These are phyloP conservation scores for Nerophis ophidion DNA, from an alignment of 2,113 vertebrate species.

Conservation along the genomic window DNA sequence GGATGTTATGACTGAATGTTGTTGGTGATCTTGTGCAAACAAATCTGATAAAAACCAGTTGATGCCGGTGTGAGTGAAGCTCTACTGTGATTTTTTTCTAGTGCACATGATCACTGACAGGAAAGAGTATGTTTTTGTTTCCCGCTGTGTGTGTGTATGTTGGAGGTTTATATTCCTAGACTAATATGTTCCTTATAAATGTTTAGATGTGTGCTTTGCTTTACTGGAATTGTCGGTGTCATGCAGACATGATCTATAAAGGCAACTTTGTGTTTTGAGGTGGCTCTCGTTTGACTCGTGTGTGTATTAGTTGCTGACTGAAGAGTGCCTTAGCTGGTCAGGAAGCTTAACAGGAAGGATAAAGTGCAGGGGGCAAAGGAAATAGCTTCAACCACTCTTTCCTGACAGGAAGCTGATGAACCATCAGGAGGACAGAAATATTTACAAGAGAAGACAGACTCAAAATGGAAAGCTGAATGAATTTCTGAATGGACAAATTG, in stretches of 20 bases:
- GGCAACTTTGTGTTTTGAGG: background rate
- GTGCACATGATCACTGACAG: constrained; percentile 2
- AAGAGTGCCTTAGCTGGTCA: constrained; percentile 10
- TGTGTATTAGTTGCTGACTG: background rate
- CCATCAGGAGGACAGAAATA: constrained; percentile 13
- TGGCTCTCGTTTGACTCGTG: background rate
- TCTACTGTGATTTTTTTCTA: constrained; percentile 13
- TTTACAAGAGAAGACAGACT: constrained; percentile 8
- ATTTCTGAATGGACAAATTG: background rate
- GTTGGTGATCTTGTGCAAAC: background rate
- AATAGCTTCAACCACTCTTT: constrained; percentile 54
- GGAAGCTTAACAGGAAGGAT: constrained; percentile 70
- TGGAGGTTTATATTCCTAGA: background rate
- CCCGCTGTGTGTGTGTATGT: constrained; percentile 3
- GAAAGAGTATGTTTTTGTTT: constrained; percentile 12
- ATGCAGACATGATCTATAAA: background rate
- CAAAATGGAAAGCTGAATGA: background rate
- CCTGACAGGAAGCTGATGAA: constrained; percentile 55
- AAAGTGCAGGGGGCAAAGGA: constrained; percentile 31
- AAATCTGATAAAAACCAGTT: background rate
- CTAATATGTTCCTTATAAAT: background rate
- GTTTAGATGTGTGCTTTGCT: background rate
- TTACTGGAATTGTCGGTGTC: background rate
- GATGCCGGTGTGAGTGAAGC: background rate
- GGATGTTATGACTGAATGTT: background rate